These are phyloP conservation scores for Leptodactylus fallax DNA, from an alignment of 2,797 vertebrate genomes.

Conservation along the genomic window DNA sequence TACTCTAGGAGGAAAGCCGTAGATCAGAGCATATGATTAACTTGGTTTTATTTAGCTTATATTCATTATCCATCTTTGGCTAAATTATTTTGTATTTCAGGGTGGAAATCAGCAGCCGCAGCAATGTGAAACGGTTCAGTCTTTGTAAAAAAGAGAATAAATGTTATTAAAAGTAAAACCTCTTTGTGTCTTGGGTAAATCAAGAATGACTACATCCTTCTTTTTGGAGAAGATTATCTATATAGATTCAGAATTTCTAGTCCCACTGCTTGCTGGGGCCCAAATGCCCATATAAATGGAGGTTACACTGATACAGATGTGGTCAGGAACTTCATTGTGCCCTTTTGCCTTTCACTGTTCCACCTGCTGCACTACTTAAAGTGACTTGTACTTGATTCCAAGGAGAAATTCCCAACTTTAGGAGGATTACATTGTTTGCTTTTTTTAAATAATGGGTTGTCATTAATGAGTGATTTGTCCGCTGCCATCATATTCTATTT, in stretches of 20 bases:
- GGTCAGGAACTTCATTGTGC: no score
- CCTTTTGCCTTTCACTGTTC: no score
- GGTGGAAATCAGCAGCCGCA: neutral
- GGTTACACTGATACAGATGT: neutral
- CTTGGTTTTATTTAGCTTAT: conserved; percentile 46
- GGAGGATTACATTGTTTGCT: no score
- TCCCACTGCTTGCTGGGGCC: no score
- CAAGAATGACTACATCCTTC: neutral
- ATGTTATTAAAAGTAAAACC: neutral
- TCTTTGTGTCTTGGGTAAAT: neutral
- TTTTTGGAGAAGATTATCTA: neutral
- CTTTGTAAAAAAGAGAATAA: neutral
- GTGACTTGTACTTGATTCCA: no score
- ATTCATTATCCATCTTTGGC: conserved; percentile 38
- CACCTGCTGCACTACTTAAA: no score
- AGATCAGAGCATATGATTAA: conserved; percentile 50
- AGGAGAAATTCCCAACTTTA: no score
- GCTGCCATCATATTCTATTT: no score
- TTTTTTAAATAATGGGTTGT: no score
- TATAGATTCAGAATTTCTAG: neutral
- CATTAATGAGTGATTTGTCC: no score
- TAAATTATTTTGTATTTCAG: conserved; percentile 26
- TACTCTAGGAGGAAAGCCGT: conserved; percentile 24
- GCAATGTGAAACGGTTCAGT: neutral
- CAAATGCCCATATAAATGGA: neutral